Evolutionary conservation across 2,797 vertebrate genomes (phyloP).

Genomic region (Sebastes taczanowskii): DNA sequence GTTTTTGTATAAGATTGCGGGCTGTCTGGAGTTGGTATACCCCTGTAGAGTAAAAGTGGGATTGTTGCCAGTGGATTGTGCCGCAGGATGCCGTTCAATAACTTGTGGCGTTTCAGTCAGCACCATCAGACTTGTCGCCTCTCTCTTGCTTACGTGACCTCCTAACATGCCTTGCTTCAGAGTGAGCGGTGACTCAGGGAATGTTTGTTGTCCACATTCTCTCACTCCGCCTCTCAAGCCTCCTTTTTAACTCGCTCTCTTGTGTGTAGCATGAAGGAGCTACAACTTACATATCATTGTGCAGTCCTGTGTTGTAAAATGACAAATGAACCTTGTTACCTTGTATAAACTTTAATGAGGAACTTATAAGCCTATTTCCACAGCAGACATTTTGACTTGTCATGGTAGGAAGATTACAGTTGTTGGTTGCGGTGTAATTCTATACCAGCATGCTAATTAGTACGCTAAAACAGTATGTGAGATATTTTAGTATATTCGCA

Average conservation of each 20-base stretch:
- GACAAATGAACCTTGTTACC: neutral
- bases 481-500: rapidly evolving
- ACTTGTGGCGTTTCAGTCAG: neutral
- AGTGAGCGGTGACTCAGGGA: neutral
- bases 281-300: neutral
- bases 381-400: neutral
- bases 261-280: neutral
- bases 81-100: too few species aligned
- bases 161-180: neutral
- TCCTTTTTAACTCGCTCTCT: neutral
- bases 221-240: neutral
- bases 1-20: neutral
- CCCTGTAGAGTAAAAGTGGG: neutral
- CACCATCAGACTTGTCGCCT: neutral
- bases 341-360: neutral
- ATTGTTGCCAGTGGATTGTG: neutral
- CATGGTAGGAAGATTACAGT: neutral
- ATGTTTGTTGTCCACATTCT: neutral
- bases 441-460: rapidly evolving
- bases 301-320: neutral
- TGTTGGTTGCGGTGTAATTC: neutral
- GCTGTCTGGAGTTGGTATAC: neutral
- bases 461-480: too few species aligned
- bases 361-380: neutral
- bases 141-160: neutral